These are phyloP conservation scores for Exephanes ischioxanthus DNA, from an alignment of 2,888 invertebrate genomes.

Conservation along the genomic window DNA sequence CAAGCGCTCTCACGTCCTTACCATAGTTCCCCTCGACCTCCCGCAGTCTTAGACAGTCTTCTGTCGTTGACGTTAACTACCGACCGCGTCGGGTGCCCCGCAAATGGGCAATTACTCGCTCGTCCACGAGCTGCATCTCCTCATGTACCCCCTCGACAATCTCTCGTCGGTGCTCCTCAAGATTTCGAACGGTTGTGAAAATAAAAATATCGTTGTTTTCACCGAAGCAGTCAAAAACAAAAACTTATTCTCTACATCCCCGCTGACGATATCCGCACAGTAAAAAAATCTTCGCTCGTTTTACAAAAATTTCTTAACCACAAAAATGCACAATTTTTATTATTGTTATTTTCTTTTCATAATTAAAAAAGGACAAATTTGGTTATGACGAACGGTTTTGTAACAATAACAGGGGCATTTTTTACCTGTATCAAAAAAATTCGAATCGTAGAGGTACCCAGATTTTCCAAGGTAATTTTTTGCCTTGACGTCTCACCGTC, in stretches of 20 bases:
- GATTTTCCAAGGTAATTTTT: background rate
- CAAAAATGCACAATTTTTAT: background rate
- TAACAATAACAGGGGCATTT: no score
- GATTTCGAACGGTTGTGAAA: background rate
- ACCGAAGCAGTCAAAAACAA: background rate
- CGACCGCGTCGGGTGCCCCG: constrained; percentile 53
- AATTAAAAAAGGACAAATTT: background rate
- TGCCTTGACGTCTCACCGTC: background rate
- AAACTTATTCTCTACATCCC: background rate
- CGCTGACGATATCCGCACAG: background rate
- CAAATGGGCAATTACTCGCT: constrained; percentile 66
- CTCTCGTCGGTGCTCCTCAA: constrained; percentile 1
- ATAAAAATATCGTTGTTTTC: constrained; percentile 3
- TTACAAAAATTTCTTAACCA: background rate
- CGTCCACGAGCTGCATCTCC: constrained; percentile 47
- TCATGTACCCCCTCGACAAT: constrained; percentile 28
- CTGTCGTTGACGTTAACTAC: constrained; percentile 69
- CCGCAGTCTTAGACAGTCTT: constrained; percentile 51
- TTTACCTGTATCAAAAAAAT: no score
- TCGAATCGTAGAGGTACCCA: background rate
- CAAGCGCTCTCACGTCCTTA: constrained; percentile 35
- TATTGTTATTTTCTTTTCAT: no score
- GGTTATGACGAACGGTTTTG: background rate
- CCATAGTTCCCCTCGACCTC: constrained; percentile 18
- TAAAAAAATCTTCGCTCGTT: background rate